Conservation (phyloP, 2,113 vertebrate genomes). For the Felis catus region F.catus_Fca126_mat1.0 CM031416.1:14582001-14582500, state of each 20-base stretch:
- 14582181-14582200: background rate
- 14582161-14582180: background rate
- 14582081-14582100: background rate
- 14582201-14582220: background rate
- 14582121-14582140: background rate
- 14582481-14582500: background rate
- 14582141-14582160: background rate
- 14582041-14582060: background rate
- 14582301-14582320: background rate
- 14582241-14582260: background rate
- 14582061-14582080: background rate
- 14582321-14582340: too few relatives aligned
- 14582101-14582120: background rate
- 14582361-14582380: too few relatives aligned
- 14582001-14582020: background rate
- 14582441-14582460: too few relatives aligned
- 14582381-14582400: rapidly evolving
- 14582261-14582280: background rate
- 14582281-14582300: rapidly evolving
- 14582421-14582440: background rate
- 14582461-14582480: rapidly evolving
- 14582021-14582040: rapidly evolving
- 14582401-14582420: rapidly evolving
- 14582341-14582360: rapidly evolving
- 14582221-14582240: background rate